Conservation (phyloP, 2,888 invertebrate species). For the Tuta absoluta region DNA sequence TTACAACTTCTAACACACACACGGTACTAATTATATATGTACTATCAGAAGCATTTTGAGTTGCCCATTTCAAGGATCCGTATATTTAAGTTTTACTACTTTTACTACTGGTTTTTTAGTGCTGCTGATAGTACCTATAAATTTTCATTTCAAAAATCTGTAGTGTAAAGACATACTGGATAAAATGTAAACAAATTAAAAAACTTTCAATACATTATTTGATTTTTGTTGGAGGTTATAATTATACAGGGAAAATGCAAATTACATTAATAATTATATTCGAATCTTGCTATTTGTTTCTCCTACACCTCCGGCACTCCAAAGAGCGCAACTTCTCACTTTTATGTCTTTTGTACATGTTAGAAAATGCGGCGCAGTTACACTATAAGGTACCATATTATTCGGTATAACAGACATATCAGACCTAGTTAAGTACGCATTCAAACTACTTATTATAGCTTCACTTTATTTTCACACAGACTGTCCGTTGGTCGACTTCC, state of each 20-base stretch:
- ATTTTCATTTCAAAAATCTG: too few relatives aligned
- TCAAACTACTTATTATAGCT: slow-evolving; percentile 20
- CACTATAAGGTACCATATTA: not conserved
- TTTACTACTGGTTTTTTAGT: too few relatives aligned
- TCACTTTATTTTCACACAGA: slow-evolving; percentile 49
- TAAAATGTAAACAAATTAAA: not conserved
- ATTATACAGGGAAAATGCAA: not conserved
- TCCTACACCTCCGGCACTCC: not conserved
- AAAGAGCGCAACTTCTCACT: slow-evolving; percentile 2
- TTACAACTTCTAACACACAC: too few relatives aligned
- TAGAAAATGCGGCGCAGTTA: not conserved
- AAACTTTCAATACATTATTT: not conserved
- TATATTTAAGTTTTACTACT: too few relatives aligned
- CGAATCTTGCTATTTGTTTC: not conserved
- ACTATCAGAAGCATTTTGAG: too few relatives aligned
- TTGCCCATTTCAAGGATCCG: too few relatives aligned
- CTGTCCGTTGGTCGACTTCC: slow-evolving; percentile 57
- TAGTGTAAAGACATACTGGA: not conserved
- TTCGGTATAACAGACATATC: not conserved
- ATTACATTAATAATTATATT: not conserved
- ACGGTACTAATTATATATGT: too few relatives aligned
- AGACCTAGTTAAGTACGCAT: slow-evolving; percentile 16
- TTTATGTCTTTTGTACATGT: slow-evolving; percentile 17
- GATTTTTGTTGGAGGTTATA: not conserved
- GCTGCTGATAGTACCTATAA: too few relatives aligned